These are phyloP conservation scores for Perodicticus potto DNA, from an alignment of 2,797 vertebrate species.

Conservation along the genomic window DNA sequence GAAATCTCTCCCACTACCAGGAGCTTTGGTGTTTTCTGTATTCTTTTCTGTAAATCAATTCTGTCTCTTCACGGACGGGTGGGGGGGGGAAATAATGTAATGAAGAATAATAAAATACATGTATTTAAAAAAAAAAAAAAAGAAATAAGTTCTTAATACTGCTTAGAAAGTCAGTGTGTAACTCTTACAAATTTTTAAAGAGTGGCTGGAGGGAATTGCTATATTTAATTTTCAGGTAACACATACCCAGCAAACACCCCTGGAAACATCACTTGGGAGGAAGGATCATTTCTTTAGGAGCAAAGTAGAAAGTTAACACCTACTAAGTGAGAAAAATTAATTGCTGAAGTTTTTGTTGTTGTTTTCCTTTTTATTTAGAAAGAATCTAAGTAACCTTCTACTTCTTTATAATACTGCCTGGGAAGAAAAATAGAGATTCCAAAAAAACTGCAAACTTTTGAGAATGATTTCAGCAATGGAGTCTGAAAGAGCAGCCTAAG, in stretches of 20 bases:
- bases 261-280: conserved; percentile 45
- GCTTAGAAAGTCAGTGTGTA: conserved; percentile 6
- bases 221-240: conserved; percentile 65
- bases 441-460: background rate
- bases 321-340: conserved; percentile 40
- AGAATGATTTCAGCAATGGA: conserved; percentile 14
- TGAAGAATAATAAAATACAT: no score
- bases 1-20: no score
- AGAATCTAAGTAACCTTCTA: conserved; percentile 15
- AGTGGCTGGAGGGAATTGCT: conserved; percentile 35
- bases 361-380: conserved; percentile 25
- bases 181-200: conserved; percentile 22
- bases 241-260: conserved; percentile 16
- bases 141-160: background rate
- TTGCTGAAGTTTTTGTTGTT: background rate
- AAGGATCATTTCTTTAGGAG: conserved; percentile 40
- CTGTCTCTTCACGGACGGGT: no score
- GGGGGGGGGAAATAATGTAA: no score
- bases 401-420: background rate
- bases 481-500: background rate
- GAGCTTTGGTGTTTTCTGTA: no score
- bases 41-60: no score
- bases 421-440: conserved; percentile 23
- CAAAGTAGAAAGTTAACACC: conserved; percentile 35
- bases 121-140: no score